These are phyloP conservation scores for Acropternis orthonyx DNA, from an alignment of 2,797 vertebrate genomes.

Conservation along the genomic window DNA sequence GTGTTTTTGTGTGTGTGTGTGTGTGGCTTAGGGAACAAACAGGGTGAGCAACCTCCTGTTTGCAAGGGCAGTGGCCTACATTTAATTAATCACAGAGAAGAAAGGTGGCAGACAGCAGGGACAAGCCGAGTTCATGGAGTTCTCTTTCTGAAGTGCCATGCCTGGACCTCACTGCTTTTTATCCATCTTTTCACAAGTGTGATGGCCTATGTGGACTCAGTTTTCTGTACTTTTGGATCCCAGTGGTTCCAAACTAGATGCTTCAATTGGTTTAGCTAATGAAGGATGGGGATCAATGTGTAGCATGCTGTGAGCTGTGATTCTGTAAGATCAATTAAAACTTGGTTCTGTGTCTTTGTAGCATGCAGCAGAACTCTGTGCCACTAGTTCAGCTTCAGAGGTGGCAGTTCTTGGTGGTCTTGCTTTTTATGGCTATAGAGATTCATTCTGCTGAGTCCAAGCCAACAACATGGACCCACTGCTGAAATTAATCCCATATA, in stretches of 20 bases:
- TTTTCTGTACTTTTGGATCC: background rate
- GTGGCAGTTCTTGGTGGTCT: background rate
- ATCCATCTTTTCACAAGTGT: background rate
- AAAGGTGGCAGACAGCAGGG: background rate
- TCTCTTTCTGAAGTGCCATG: background rate
- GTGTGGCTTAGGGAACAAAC: background rate
- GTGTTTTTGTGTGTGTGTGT: background rate
- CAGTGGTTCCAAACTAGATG: background rate
- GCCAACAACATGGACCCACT: background rate
- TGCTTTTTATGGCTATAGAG: background rate
- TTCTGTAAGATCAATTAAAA: background rate
- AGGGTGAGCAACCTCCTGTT: background rate
- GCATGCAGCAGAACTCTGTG: background rate
- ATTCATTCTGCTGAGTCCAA: background rate
- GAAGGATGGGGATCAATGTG: background rate
- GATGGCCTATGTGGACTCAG: background rate
- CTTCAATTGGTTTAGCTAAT: background rate
- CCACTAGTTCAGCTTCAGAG: background rate
- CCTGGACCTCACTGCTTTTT: background rate
- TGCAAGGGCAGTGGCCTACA: background rate
- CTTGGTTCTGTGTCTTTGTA: background rate
- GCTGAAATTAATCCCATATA: background rate
- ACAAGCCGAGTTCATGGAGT: background rate
- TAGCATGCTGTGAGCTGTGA: background rate
- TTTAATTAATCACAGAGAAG: background rate